Percentiles rank a stretch among this genome's conserved stretches.
Conservation (phyloP, 30 jellyfish, hydroid and myxozoan genomes). For the Cassiopea andromeda region DNA sequence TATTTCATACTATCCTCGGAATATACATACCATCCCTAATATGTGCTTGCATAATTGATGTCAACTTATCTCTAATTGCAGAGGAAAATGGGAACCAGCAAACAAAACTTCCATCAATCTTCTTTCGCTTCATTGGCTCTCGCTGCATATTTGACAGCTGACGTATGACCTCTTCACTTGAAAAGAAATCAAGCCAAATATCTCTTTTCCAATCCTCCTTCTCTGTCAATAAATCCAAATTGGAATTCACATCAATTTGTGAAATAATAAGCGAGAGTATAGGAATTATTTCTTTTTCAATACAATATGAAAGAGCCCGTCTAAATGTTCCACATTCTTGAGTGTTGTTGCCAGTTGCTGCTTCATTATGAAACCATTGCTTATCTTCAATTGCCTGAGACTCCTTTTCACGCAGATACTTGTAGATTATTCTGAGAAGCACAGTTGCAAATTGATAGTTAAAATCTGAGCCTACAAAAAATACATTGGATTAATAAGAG, state of each 20-base stretch:
- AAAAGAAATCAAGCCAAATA: slow-evolving; percentile 32
- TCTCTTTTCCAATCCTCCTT: slow-evolving; percentile 14
- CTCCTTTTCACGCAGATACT: slow-evolving; percentile 32
- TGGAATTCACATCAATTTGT: slow-evolving; percentile 49
- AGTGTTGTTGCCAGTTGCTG: slow-evolving; percentile 56
- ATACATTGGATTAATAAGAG: no score
- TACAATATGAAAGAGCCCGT: slow-evolving; percentile 72
- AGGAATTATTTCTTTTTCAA: slow-evolving; percentile 66
- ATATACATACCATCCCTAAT: slow-evolving; percentile 15
- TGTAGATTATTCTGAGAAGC: slow-evolving; percentile 26
- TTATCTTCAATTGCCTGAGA: slow-evolving; percentile 22
- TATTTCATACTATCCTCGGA: no score
- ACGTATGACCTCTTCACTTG: slow-evolving; percentile 19
- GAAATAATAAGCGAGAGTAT: slow-evolving; percentile 38
- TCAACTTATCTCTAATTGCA: slow-evolving; percentile 24
- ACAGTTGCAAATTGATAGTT: slow-evolving; percentile 10
- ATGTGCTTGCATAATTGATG: slow-evolving; percentile 24
- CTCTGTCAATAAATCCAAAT: slow-evolving; percentile 48
- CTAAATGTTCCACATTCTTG: slow-evolving; percentile 88
- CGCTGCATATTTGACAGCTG: background rate
- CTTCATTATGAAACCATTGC: slow-evolving; percentile 79
- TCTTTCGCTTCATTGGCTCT: background rate
- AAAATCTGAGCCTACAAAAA: background rate
- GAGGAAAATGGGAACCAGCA: slow-evolving; percentile 59
- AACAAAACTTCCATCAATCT: background rate